These are phyloP conservation scores for Discoglossus pictus DNA, from an alignment of 2,797 vertebrate species.

Conservation along the genomic window DNA sequence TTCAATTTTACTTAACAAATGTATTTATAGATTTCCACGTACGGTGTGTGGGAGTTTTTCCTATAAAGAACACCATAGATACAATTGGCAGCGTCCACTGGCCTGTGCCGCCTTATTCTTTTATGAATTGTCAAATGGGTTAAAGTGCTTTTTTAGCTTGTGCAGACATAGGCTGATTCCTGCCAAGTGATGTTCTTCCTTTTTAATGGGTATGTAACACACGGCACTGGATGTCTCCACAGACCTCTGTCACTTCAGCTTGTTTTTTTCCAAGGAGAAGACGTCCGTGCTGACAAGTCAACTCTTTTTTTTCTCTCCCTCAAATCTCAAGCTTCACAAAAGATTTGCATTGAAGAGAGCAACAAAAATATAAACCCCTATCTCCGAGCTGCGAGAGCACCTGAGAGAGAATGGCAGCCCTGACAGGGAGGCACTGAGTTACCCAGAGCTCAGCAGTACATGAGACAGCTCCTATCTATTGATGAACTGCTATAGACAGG, in stretches of 20 bases:
- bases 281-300: slow-evolving; percentile 28
- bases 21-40: too few species aligned
- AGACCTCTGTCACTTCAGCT: slow-evolving; percentile 42
- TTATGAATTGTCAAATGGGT: slow-evolving; percentile 15
- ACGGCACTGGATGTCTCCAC: slow-evolving; percentile 25
- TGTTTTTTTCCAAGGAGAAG: slow-evolving; percentile 27
- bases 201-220: slow-evolving; percentile 25
- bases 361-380: slow-evolving; percentile 39
- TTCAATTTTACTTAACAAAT: too few species aligned
- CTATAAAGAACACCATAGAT: too few species aligned
- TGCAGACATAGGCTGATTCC: slow-evolving; percentile 8
- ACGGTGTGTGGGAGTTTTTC: too few species aligned
- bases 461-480: slow-evolving; percentile 11
- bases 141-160: slow-evolving; percentile 19
- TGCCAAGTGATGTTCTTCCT: slow-evolving; percentile 28
- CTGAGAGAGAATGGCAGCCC: slow-evolving; percentile 33
- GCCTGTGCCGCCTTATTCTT: slow-evolving; percentile 4
- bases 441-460: slow-evolving; percentile 20
- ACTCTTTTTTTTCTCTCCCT: slow-evolving; percentile 25
- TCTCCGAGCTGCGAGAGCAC: background rate
- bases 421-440: slow-evolving; percentile 7
- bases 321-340: slow-evolving; percentile 30
- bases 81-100: too few species aligned
- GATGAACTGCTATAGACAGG: too few species aligned
- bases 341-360: slow-evolving; percentile 16